phyloP scores from a whole-genome alignment of 2,113 vertebrate species.

The Rhipidura dahli region DNA sequence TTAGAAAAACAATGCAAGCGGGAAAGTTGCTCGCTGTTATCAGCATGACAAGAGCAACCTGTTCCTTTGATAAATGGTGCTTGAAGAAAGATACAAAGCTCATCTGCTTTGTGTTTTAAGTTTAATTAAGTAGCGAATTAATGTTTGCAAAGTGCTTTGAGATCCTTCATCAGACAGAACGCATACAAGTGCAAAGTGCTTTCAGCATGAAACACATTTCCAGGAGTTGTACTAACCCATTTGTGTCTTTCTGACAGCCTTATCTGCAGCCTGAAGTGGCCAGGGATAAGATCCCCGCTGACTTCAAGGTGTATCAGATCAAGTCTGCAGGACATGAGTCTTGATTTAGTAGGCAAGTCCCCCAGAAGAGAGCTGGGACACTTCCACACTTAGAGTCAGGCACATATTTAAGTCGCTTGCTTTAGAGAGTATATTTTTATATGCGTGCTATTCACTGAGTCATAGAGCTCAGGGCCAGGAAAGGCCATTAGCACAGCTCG shows the following conservation, averaged over 20 bases:
- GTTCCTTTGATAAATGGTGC: slow-evolving; percentile 59
- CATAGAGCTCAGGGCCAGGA: not conserved
- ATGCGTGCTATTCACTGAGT: not conserved
- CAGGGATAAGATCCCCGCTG: slow-evolving; percentile 21
- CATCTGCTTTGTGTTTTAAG: slow-evolving; percentile 47
- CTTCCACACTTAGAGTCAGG: not conserved
- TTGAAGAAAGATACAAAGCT: slow-evolving; percentile 59
- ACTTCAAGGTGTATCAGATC: slow-evolving; percentile 33
- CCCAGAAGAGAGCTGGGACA: not conserved
- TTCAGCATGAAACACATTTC: slow-evolving; percentile 4
- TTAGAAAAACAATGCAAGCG: slow-evolving; percentile 34
- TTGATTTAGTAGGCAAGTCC: slow-evolving; percentile 17
- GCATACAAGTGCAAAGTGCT: not conserved
- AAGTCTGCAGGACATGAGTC: not conserved
- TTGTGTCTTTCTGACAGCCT: slow-evolving; percentile 9
- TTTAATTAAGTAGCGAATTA: slow-evolving; percentile 64
- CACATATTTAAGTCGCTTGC: not conserved
- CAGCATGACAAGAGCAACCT: slow-evolving; percentile 58
- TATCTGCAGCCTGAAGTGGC: slow-evolving; percentile 28
- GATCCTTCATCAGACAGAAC: not conserved
- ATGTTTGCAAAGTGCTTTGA: slow-evolving; percentile 43
- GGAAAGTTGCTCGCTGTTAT: slow-evolving; percentile 49
- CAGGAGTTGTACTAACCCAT: not conserved
- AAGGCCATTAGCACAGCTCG: not conserved
- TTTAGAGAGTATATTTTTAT: not conserved